Evolutionary conservation across 1,140 invertebrate species (phyloP), one percentile per base, ranked within the genome.

Genomic region (Pristionchus pacificus): DNA sequence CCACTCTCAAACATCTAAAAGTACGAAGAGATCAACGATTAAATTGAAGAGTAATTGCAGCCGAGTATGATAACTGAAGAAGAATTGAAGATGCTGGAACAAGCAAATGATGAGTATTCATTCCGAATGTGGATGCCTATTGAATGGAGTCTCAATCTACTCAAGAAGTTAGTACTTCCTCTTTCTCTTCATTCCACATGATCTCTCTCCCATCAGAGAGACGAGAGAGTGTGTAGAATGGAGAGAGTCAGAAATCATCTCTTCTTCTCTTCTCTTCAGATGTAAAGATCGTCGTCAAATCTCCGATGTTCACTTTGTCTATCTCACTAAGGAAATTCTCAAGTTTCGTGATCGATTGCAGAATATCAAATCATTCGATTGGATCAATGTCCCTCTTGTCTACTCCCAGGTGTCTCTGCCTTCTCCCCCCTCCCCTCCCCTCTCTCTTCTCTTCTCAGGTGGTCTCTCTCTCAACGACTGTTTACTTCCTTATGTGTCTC

Each of bases 351-450:
- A 70, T 55, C 24, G 57, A 27, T 66, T 77, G 60, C 65, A 71
- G 30, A 79, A 68, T 15, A 65, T 75, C 3, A 55, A 67, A 0
- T 60, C 31, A 10, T 79, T 67, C 69, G 74, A 78, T 29, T 76
- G 49, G 29, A 65, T 78, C 25, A 64, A 57, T 31, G 68, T 77
- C n/a, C 77, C 77, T 2, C 64, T 78, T 1, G 64, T 72, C 31
- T 78, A 78, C 63, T 74, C 75, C 2, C 77, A 78, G 64, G 76
- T 75, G 14, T 49, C 14, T 71, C n/a, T 14, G 74, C 15, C 25
- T 71, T 24, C 14, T 64, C 27, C 62, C 2, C 15, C 10, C 30
- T 29, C 60, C 13, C 25, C 13, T 10, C 28, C 60, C 13, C 60
- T 24, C 60, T 14, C 28, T 24, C 60, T 62, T 19, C 60, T n/a